Percentiles rank a stretch among this genome's conserved stretches.
phyloP scores from a whole-genome alignment of 1,140 invertebrate genomes.

The Macrotrachela quadricornifera region DNA sequence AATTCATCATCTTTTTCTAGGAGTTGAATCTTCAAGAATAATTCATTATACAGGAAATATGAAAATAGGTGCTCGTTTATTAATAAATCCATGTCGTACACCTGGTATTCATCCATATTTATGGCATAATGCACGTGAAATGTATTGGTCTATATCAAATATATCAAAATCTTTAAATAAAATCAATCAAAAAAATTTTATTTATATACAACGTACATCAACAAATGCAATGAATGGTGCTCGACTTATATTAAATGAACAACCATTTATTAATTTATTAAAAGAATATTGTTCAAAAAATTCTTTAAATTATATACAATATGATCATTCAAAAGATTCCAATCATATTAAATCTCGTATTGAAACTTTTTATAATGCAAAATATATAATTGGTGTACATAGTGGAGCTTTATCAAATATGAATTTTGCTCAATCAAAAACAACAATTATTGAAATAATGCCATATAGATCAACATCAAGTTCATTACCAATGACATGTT shows the following conservation, averaged over 20 bases:
- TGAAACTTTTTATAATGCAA: neutral
- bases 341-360: too few species aligned
- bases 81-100: neutral
- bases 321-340: too few species aligned
- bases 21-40: too few species aligned
- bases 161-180: neutral
- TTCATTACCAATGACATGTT: too few species aligned
- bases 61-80: neutral
- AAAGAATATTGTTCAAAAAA: neutral
- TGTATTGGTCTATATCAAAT: neutral
- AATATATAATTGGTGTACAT: neutral
- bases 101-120: neutral
- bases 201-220: too few species aligned
- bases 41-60: too few species aligned
- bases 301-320: too few species aligned
- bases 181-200: too few species aligned
- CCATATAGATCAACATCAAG: neutral
- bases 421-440: neutral
- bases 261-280: neutral
- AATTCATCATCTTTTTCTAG: too few species aligned
- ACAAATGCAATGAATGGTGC: neutral
- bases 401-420: slow-evolving; percentile 4
- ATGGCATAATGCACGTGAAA: neutral
- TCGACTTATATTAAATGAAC: neutral
- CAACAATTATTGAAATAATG: slow-evolving; percentile 1